Conservation (phyloP, 1,140 invertebrate species). For the Sarcophaga bullata region DNA sequence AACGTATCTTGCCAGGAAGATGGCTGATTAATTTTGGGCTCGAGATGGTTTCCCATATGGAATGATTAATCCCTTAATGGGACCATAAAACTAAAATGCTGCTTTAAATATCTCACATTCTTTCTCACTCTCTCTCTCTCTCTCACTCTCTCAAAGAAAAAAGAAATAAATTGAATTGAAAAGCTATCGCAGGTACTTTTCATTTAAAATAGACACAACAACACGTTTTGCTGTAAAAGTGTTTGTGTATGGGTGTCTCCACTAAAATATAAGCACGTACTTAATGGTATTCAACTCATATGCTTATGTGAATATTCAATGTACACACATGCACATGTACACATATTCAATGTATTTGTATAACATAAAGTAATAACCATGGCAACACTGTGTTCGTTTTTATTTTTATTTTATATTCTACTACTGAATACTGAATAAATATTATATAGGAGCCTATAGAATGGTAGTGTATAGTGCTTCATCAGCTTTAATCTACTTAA, state of each 20-base stretch:
- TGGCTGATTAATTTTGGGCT: too few relatives aligned
- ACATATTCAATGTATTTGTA: neutral
- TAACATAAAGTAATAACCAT: neutral
- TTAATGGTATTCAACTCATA: neutral
- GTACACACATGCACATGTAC: neutral
- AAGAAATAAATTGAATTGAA: too few relatives aligned
- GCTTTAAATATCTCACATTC: too few relatives aligned
- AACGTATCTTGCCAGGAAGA: too few relatives aligned
- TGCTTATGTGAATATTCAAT: neutral
- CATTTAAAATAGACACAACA: neutral
- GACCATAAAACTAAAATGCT: too few relatives aligned
- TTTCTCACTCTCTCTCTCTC: too few relatives aligned
- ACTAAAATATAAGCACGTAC: neutral
- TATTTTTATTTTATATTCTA: too few relatives aligned
- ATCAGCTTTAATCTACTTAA: slow-evolving; percentile 21
- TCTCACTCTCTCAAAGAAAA: too few relatives aligned
- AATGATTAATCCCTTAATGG: too few relatives aligned
- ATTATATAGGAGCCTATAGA: neutral
- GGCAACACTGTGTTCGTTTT: neutral
- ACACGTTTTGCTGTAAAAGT: neutral
- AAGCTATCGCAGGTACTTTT: neutral
- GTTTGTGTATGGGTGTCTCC: neutral
- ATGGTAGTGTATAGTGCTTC: slow-evolving; percentile 11
- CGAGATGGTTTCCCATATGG: too few relatives aligned
- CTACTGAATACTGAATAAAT: too few relatives aligned